Evolutionary conservation across 2,113 vertebrate genomes (phyloP).

Genomic region (Polypterus bichir): DNA sequence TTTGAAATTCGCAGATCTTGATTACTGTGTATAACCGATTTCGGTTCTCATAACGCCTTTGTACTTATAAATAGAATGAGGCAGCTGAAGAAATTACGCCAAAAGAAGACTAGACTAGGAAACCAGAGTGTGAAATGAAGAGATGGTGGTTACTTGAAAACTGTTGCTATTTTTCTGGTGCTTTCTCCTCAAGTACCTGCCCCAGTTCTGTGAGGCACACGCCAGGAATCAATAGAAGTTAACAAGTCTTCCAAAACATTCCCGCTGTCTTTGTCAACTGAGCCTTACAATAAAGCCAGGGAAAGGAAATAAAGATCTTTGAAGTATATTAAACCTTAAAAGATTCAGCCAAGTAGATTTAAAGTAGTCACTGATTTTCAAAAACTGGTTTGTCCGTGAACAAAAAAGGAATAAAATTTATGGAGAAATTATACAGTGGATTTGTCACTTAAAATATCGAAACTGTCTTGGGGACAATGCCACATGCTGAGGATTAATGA

Average conservation of each 20-base stretch:
- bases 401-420: constrained; percentile 96
- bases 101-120: constrained; percentile 42
- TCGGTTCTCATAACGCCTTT: not conserved
- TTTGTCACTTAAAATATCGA: constrained; percentile 99
- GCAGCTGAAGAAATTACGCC: constrained; percentile 15
- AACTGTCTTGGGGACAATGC: constrained; percentile 97
- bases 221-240: constrained; percentile 99
- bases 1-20: too few relatives aligned
- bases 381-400: constrained; percentile 80
- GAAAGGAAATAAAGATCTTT: constrained; percentile 86
- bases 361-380: constrained; percentile 94
- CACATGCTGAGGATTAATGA: constrained; percentile 99
- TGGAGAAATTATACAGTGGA: constrained; percentile 99
- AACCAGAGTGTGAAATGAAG: constrained; percentile 58
- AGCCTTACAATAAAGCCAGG: constrained; percentile 75
- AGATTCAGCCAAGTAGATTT: constrained; percentile 97
- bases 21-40: too few relatives aligned
- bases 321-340: constrained; percentile 88
- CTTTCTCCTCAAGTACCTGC: constrained; percentile 98
- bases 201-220: constrained; percentile 97
- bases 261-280: constrained; percentile 83
- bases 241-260: constrained; percentile 98
- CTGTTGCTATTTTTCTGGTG: constrained; percentile 81
- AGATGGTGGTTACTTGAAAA: constrained; percentile 52
- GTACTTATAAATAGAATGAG: not conserved